Conservation (phyloP, 2,888 invertebrate species). For the Macroteleia sp. region DNA sequence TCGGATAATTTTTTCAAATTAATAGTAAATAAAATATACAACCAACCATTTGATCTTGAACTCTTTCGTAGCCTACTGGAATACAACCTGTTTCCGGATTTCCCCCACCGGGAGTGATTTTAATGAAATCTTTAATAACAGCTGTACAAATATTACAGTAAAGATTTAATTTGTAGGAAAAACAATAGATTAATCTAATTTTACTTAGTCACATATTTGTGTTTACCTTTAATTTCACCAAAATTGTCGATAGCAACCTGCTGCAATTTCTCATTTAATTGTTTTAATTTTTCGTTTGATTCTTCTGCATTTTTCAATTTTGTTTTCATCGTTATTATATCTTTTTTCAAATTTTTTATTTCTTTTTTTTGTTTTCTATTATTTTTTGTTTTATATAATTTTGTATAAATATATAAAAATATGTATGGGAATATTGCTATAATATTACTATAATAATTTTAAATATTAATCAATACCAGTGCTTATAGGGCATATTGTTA, state of each 20-base stretch:
- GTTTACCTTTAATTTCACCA: conserved; percentile 6
- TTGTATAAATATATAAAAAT: too few species aligned
- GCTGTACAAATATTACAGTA: background rate
- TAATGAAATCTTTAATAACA: background rate
- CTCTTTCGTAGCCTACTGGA: conserved; percentile 2
- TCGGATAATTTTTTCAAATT: background rate
- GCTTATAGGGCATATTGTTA: too few species aligned
- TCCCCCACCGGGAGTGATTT: background rate
- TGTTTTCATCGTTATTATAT: background rate
- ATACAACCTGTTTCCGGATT: background rate
- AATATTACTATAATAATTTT: too few species aligned
- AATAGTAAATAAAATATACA: background rate
- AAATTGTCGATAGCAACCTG: background rate
- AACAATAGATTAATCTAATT: background rate
- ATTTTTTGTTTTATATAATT: too few species aligned
- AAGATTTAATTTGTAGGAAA: background rate
- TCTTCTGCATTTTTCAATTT: conserved; percentile 2
- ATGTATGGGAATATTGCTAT: too few species aligned
- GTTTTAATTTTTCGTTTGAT: background rate
- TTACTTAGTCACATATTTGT: background rate
- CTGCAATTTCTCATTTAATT: conserved; percentile 6
- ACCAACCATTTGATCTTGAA: conserved; percentile 3
- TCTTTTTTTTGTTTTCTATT: background rate
- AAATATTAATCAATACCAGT: too few species aligned
- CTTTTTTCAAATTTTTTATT: background rate